Percentiles rank a stretch among this genome's conserved stretches.
Conservation (phyloP, 2,113 vertebrate species). For the Pantherophis guttatus region DNA sequence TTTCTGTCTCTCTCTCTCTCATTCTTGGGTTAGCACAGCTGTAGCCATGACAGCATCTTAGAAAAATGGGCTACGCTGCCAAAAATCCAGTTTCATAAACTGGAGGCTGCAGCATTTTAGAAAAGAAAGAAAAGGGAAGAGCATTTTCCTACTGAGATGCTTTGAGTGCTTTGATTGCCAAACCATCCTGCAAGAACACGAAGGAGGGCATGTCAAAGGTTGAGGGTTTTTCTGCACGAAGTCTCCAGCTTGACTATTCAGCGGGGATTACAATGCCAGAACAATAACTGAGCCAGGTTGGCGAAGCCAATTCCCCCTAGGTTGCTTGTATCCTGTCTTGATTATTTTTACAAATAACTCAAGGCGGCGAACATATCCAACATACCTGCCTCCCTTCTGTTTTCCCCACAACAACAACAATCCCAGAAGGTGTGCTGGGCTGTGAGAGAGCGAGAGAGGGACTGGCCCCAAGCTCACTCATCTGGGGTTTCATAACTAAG, state of each 20-base stretch:
- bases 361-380: not conserved
- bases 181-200: constrained; percentile 24
- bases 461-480: not conserved
- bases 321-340: not conserved
- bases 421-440: not conserved
- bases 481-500: not conserved
- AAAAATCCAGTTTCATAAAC: not conserved
- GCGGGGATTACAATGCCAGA: constrained; percentile 67
- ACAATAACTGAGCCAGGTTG: constrained; percentile 56
- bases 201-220: constrained; percentile 49
- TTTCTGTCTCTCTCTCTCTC: no score
- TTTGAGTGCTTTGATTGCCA: constrained; percentile 23
- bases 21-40: not conserved
- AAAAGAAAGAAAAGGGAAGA: not conserved
- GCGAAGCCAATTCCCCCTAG: constrained; percentile 36
- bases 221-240: constrained; percentile 49
- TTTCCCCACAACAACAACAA: not conserved
- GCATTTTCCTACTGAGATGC: not conserved
- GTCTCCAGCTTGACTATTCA: constrained; percentile 57
- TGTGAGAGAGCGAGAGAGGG: no score
- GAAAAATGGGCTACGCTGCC: not conserved
- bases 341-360: not conserved
- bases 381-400: not conserved
- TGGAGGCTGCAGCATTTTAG: rapidly evolving
- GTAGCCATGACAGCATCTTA: not conserved